Evolutionary conservation across 2,113 vertebrate genomes (phyloP), one percentile per base, ranked within the genome.

Genomic region (Geothlypis trichas): DNA sequence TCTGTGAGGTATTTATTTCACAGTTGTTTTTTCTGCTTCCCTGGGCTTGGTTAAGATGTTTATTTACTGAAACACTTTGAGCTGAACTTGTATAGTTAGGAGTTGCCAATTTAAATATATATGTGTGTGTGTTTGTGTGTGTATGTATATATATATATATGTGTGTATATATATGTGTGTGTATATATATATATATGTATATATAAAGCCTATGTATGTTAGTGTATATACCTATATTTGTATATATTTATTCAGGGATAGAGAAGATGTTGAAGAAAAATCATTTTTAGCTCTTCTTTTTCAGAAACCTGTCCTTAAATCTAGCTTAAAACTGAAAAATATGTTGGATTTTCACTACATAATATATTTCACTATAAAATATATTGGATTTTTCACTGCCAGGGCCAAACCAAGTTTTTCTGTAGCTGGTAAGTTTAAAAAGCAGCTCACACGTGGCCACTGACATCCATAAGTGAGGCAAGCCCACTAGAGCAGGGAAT

Each of bases 11-110:
- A 66, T 80, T 96, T 91, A 42, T 71, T 95, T 81, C 77, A 72
- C 47, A 35, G 54, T 89, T 91, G 69, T 84, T 95, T 85, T 44
- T 80, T 77, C 87, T 71, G 67, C 61, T 84, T 93, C 85, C 62
- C 42, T 59, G 39, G 55, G 39, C 72, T 84, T 77, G 61, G 51
- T 49, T 61, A 44, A 61, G 55, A 21, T 95, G 47, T 95, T 95
- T 95, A 26, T 91, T 92, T 95, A 78, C 73, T 75, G 55, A 67
- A 90, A 74, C 11, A 4, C 39, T 89, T 35, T 23, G 30, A 75
- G 77, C 47, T 78, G 65, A 95, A 87, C 73, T 96, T 78, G 80
- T 58, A 37, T 77, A 66, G 51, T 92, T 73, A 83, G 41, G 49
- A 82, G 57, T 31, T 95, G 46, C 54, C 57, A 57, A 19, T 87